Evolutionary conservation across 2,888 invertebrate genomes (phyloP).

Genomic region (Limnephilus auricula): DNA sequence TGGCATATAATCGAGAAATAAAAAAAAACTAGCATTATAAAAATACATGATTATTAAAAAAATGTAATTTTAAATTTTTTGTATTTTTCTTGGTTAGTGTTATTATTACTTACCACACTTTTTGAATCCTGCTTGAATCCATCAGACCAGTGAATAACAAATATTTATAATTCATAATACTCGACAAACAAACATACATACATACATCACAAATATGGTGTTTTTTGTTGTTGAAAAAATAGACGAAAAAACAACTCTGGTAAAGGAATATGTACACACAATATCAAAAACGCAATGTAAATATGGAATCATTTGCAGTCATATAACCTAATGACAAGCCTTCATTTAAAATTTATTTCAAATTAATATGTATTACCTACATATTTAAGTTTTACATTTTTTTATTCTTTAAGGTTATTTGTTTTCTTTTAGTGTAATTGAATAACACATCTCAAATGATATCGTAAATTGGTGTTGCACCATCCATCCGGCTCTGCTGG

Average conservation of each 20-base stretch:
- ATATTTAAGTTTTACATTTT: too few species aligned
- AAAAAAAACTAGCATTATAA: not conserved
- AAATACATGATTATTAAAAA: not conserved
- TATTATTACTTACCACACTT: slow-evolving; percentile 25
- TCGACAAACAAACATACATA: slow-evolving; percentile 35
- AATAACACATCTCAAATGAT: too few species aligned
- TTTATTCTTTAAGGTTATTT: too few species aligned
- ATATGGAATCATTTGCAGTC: not conserved
- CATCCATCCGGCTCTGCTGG: too few species aligned
- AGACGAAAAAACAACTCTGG: not conserved
- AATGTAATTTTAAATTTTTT: not conserved
- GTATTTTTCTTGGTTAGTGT: not conserved
- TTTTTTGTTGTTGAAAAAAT: not conserved
- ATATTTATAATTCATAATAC: slow-evolving; percentile 16
- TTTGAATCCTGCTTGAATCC: slow-evolving; percentile 27
- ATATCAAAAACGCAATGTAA: not conserved
- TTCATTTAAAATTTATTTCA: too few species aligned
- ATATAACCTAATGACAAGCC: not conserved
- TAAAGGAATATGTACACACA: not conserved
- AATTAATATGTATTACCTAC: too few species aligned
- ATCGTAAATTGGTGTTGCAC: too few species aligned
- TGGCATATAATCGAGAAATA: not conserved
- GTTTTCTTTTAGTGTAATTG: too few species aligned
- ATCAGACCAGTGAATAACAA: slow-evolving; percentile 35
- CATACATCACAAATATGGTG: slow-evolving; percentile 11